Evolutionary conservation across 2,888 invertebrate genomes (phyloP), one percentile per base, ranked within the genome.

Genomic region (Seladonia tumulorum): DNA sequence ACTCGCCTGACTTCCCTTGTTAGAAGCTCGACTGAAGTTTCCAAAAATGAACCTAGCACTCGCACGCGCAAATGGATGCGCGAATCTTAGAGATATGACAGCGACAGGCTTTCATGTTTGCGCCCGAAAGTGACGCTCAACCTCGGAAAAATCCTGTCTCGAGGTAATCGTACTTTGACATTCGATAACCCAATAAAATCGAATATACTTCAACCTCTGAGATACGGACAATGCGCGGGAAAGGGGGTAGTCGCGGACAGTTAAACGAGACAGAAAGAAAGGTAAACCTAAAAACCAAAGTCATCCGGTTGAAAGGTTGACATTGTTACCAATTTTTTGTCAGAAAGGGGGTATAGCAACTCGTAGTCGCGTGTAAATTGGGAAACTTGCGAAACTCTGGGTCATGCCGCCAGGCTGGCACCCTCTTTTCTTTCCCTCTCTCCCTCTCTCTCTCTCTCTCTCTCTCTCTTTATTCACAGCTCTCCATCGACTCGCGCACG

Each of bases 311-410:
- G 14, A 12, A 45, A 45, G 12, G 10, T 25, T 22, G 14, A 22
- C 22, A 29, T 35, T 18, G 2, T 18, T 12, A 16, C 39, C 22
- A 68, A 16, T 12, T 68, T 68, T 22, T 39, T 35, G 39, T 4
- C 4, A 22, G 68, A 39, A 39, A 68, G 16, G 14, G 42, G 14
- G 12, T 0, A n/a, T 42, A n/a, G 70, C 42, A 70, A 42, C n/a
- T 42, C 4, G 1, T 22, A 35, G 81, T 10, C 83, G 76, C 81
- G 76, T 83, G 85, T 83, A 77, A n/a, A n/a, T n/a, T n/a, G n/a
- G n/a, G 42, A 81, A 89, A 89, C 82, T 89, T 83, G 57, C 78
- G 57, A 42, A 76, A 70, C 42, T 42, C 42, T 70, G 35, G 42
- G 42, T 70, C 12, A 72, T 68, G 79, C 78, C 74, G 75, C 18